These are phyloP conservation scores for Matsumyia berberina DNA, from an alignment of 2,888 invertebrate genomes.

Conservation along the genomic window DNA sequence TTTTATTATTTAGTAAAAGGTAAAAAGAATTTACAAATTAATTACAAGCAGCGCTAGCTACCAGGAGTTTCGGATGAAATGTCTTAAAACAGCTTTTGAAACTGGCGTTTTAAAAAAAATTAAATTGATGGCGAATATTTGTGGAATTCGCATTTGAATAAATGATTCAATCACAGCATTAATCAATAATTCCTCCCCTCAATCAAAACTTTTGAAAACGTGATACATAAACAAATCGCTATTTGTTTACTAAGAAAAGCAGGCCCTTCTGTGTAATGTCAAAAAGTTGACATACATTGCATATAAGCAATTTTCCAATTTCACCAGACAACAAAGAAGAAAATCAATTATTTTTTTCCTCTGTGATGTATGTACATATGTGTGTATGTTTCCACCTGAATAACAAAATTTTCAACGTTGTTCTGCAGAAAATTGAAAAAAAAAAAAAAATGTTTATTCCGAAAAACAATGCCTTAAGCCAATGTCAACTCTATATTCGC, in stretches of 20 bases:
- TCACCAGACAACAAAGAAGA: constrained; percentile 17
- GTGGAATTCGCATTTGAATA: too few species aligned
- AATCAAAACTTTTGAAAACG: too few species aligned
- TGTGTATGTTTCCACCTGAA: neutral
- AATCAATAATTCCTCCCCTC: too few species aligned
- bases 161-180: too few species aligned
- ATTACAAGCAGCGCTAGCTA: too few species aligned
- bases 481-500: constrained; percentile 33
- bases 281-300: neutral
- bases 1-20: too few species aligned
- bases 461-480: constrained; percentile 11
- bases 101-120: too few species aligned
- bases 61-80: constrained; percentile 6
- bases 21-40: too few species aligned
- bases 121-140: too few species aligned
- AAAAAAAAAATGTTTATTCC: neutral
- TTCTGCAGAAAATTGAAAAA: neutral
- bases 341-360: constrained; percentile 10
- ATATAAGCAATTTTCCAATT: constrained; percentile 20
- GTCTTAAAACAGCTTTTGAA: too few species aligned
- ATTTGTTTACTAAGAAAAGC: neutral
- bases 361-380: neutral
- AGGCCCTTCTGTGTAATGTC: neutral
- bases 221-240: too few species aligned
- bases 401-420: constrained; percentile 4